A percentile compares a stretch with the other conserved stretches of the same genome.
These are phyloP conservation scores for Perccottus glenii DNA, from an alignment of 2,113 vertebrate genomes.

Conservation along the genomic window DNA sequence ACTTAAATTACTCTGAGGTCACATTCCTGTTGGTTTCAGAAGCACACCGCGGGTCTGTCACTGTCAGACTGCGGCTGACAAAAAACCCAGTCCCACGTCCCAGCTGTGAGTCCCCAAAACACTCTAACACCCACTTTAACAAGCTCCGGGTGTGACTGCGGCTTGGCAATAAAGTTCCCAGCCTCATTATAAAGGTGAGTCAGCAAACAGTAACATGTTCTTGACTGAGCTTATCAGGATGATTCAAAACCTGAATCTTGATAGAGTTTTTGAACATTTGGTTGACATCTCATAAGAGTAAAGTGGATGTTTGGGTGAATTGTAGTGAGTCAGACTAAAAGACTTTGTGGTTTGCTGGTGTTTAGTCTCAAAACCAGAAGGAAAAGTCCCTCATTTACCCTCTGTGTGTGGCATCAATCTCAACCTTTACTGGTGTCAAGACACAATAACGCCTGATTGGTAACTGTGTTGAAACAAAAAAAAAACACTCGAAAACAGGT, in stretches of 20 bases:
- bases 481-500: background rate
- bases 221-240: background rate
- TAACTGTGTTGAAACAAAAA: background rate
- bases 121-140: background rate
- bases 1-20: too few relatives aligned
- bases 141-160: background rate
- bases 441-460: background rate
- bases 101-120: too few relatives aligned
- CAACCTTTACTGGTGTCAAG: conserved; percentile 15
- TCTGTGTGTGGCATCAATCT: conserved; percentile 26
- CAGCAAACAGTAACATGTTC: background rate
- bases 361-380: conserved; percentile 58
- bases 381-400: background rate
- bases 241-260: background rate
- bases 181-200: background rate
- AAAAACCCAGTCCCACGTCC: too few relatives aligned
- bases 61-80: too few relatives aligned
- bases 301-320: too few relatives aligned
- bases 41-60: too few relatives aligned
- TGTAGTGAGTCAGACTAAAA: conserved; percentile 13
- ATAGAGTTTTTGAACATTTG: background rate
- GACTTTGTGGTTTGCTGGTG: conserved; percentile 47
- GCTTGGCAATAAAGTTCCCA: background rate
- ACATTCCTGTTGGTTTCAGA: too few relatives aligned
- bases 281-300: background rate